Conservation (phyloP, 1,140 invertebrate species). For the Galleria mellonella region DNA sequence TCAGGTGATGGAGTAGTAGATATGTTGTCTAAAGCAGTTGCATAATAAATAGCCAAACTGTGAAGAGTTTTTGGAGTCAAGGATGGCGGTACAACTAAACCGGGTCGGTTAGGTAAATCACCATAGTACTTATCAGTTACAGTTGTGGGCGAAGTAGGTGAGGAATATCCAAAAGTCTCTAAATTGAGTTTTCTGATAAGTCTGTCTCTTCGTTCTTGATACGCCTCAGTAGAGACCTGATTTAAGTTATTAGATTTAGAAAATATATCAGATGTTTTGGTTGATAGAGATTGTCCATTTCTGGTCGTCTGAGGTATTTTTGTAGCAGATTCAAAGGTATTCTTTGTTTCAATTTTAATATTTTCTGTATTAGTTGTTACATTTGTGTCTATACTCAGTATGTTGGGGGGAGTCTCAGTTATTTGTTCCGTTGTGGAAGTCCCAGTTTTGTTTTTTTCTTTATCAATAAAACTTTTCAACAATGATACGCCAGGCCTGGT, state of each 20-base stretch:
- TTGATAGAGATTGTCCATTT: slow-evolving; percentile 16
- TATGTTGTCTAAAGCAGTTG: slow-evolving; percentile 79
- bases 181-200: slow-evolving; percentile 52
- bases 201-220: slow-evolving; percentile 57
- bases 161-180: slow-evolving; percentile 32
- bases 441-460: slow-evolving; percentile 53
- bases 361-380: slow-evolving; percentile 4
- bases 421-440: slow-evolving; percentile 35
- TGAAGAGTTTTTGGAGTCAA: slow-evolving; percentile 84
- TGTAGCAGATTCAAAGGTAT: slow-evolving; percentile 52
- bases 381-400: slow-evolving; percentile 19
- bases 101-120: slow-evolving; percentile 65
- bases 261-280: slow-evolving; percentile 28
- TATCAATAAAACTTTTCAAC: slow-evolving; percentile 53
- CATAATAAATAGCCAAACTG: slow-evolving; percentile 85
- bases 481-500: slow-evolving; percentile 60
- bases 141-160: slow-evolving; percentile 25
- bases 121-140: slow-evolving; percentile 55
- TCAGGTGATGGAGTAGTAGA: slow-evolving; percentile 66
- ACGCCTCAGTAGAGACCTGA: slow-evolving; percentile 38
- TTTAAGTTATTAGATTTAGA: slow-evolving; percentile 7
- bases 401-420: slow-evolving; percentile 28
- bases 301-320: slow-evolving; percentile 51
- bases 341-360: slow-evolving; percentile 26
- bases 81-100: slow-evolving; percentile 80